These are phyloP conservation scores for Cariama cristata DNA, from an alignment of 2,113 vertebrate species.

Conservation along the genomic window DNA sequence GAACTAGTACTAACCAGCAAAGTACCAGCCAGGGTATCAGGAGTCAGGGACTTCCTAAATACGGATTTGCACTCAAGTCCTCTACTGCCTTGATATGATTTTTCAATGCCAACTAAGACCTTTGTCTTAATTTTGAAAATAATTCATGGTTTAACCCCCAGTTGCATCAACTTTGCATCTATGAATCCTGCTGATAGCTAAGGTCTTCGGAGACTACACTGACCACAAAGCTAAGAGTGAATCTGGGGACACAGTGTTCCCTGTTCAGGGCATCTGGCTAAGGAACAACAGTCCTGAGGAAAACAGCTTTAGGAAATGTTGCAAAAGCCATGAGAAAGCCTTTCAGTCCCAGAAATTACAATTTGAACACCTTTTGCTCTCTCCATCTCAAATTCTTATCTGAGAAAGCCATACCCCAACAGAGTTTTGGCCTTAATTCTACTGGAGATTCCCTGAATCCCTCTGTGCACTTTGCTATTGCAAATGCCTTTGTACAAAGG, in stretches of 20 bases:
- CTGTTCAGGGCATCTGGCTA: neutral
- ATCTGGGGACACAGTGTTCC: neutral
- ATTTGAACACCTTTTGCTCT: neutral
- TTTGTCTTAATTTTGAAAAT: conserved; percentile 24
- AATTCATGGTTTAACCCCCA: conserved; percentile 9
- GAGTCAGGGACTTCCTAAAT: neutral
- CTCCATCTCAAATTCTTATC: neutral
- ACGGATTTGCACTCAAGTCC: neutral
- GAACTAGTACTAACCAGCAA: neutral
- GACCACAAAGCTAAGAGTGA: neutral
- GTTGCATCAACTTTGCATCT: conserved; percentile 4
- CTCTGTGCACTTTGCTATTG: neutral
- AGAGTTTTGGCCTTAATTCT: neutral
- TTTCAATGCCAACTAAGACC: neutral
- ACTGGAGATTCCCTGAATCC: neutral
- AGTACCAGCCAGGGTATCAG: neutral
- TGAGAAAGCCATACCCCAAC: neutral
- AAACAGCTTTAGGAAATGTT: conserved; percentile 8
- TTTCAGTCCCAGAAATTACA: neutral
- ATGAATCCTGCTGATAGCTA: conserved; percentile 36
- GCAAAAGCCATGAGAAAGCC: neutral
- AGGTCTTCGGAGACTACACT: neutral
- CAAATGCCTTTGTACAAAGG: neutral
- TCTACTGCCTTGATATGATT: neutral
- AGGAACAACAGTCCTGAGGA: neutral